Evolutionary conservation across 2,888 invertebrate genomes (phyloP), one percentile per base, ranked within the genome.

Genomic region (Mythimna loreyi): DNA sequence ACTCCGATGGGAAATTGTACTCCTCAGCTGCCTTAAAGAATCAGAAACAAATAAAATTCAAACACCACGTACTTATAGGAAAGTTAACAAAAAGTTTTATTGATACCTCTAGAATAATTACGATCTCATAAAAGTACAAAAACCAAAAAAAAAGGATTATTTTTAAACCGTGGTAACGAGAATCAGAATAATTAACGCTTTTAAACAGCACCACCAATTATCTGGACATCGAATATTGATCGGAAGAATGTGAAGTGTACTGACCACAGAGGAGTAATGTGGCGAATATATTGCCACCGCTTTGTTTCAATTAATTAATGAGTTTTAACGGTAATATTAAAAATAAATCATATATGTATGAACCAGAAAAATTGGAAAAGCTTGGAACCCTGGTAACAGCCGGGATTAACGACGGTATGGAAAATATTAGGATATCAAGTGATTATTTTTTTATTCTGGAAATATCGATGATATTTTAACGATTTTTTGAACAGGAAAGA

Each of bases 301-400:
- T 72, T 76, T 75, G 56, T 53, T 78, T 72, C 68, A 71, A 75
- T 75, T 66, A 63, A 76, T 63, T 62, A 52, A 57, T 59, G 33
- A 57, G 43, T 50, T 66, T 72, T 63, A 63, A 64, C 43, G 36
- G n/a, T n/a, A 58, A 58, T 57, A 67, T 74, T 68, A 55, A 77
- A 75, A 79, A 74, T 64, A 61, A 64, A 74, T 79, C 67, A 57
- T 19, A 59, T 60, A 19, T 5, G 56, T 73, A 16, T 63, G 45
- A 57, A 40, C 43, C 49, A 43, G 57, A 40, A 49, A 78, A 72
- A 78, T 78, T 65, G 73, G 33, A 65, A 78, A 57, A 49, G 36
- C 57, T 64, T 72, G 57, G 28, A 40, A 36, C 59, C 45, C 50
- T 45, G 62, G 62, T 30, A 77, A 74, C 74, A 74, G 63, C 49